Evolutionary conservation across 2,797 vertebrate genomes (phyloP).

Genomic region (Garrulus glandarius): DNA sequence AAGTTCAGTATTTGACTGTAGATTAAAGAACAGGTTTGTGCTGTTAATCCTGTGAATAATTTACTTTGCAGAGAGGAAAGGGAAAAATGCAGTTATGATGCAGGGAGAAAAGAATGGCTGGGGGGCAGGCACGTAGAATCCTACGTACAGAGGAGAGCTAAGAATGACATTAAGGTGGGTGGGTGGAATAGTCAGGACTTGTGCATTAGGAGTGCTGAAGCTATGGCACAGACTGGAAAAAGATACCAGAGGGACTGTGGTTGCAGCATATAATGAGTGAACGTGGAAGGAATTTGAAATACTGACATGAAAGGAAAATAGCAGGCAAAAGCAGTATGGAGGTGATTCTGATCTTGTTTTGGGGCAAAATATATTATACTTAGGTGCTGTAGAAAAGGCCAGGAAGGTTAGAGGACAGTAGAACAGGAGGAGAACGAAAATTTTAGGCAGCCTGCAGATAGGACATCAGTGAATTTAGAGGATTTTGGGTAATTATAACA

Average conservation of each 20-base stretch:
- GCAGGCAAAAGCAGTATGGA: background rate
- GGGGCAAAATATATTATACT: rapidly evolving
- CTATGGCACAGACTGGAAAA: background rate
- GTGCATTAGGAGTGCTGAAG: background rate
- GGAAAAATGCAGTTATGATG: background rate
- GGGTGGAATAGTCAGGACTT: background rate
- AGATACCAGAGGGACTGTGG: background rate
- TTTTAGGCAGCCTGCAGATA: background rate
- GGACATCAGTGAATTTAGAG: rapidly evolving
- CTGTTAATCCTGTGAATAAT: conserved; percentile 47
- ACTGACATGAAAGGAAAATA: background rate
- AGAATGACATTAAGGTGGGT: background rate
- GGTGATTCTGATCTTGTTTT: background rate
- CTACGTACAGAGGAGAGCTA: background rate
- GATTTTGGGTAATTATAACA: background rate
- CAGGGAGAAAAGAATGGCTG: background rate
- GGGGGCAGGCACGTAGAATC: background rate
- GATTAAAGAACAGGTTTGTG: conserved; percentile 25
- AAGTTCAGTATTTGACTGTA: background rate
- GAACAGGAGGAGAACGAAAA: background rate
- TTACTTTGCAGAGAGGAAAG: background rate
- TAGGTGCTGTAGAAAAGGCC: background rate
- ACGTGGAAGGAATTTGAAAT: background rate
- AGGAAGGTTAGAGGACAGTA: background rate
- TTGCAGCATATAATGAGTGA: background rate